Percentiles rank a stretch among this genome's conserved stretches.
Conservation (phyloP, 2,888 invertebrate genomes). For the Dascillus cervinus region DNA sequence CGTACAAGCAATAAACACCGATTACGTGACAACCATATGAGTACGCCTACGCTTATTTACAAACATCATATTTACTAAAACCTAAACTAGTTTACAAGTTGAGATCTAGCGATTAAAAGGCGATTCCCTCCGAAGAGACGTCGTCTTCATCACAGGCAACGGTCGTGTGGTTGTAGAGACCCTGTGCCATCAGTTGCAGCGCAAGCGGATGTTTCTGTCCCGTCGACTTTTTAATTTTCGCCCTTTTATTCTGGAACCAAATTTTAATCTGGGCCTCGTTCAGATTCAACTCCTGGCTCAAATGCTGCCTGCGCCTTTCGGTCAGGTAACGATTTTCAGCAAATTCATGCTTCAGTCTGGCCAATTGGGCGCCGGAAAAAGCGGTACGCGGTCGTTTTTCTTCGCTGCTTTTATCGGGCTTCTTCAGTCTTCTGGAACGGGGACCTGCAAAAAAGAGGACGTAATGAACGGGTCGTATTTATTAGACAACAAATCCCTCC, state of each 20-base stretch:
- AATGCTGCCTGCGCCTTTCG: constrained; percentile 79
- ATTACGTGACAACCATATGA: no score
- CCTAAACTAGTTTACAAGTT: no score
- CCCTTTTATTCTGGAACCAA: constrained; percentile 96
- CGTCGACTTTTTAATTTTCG: constrained; percentile 89
- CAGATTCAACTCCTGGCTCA: constrained; percentile 84
- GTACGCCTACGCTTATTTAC: no score
- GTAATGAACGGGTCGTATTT: constrained; percentile 1
- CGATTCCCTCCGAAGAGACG: constrained; percentile 19
- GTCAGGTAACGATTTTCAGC: constrained; percentile 88
- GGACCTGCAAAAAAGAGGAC: constrained; percentile 47
- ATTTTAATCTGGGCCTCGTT: constrained; percentile 97
- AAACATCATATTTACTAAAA: no score
- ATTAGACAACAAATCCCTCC: constrained; percentile 13
- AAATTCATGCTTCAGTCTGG: constrained; percentile 88
- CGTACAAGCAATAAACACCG: no score
- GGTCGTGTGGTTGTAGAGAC: constrained; percentile 84
- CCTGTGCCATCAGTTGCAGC: constrained; percentile 88
- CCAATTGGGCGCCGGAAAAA: constrained; percentile 89
- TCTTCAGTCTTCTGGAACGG: constrained; percentile 48
- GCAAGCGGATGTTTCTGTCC: constrained; percentile 82
- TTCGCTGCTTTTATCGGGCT: constrained; percentile 50
- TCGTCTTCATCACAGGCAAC: constrained; percentile 56
- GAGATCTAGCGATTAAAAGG: no score
- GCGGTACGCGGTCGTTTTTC: constrained; percentile 94